Percentiles rank a stretch among this genome's conserved stretches.
phyloP scores from a whole-genome alignment of 2,888 invertebrate species.

The Laspeyria flexula region DNA sequence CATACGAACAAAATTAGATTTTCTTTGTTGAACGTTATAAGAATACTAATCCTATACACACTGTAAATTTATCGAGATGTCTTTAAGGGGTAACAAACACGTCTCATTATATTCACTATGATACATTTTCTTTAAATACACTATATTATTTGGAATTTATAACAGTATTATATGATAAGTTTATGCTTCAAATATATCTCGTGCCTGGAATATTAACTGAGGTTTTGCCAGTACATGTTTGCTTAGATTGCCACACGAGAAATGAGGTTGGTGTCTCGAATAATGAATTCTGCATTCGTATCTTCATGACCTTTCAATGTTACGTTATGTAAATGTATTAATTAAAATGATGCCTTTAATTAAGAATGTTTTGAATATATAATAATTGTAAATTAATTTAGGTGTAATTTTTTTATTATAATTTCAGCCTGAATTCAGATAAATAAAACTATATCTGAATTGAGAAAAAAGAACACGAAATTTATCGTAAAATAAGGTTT shows the following conservation, averaged over 20 bases:
- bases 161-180: not conserved
- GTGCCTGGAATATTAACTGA: not conserved
- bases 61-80: conserved; percentile 7
- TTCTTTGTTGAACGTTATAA: conserved; percentile 15
- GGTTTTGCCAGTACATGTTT: not conserved
- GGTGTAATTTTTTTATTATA: too few species aligned
- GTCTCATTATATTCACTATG: not conserved
- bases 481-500: too few species aligned
- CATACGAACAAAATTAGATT: conserved; percentile 27
- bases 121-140: not conserved
- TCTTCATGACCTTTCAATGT: not conserved
- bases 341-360: too few species aligned
- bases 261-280: conserved; percentile 1
- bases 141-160: not conserved
- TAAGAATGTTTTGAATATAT: too few species aligned
- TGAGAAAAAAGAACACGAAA: too few species aligned
- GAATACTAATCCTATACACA: conserved; percentile 26
- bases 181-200: not conserved
- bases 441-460: too few species aligned
- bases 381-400: too few species aligned
- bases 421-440: too few species aligned
- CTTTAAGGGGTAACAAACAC: not conserved
- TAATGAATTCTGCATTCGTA: not conserved
- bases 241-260: not conserved
- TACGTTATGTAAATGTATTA: not conserved